Conservation (phyloP, 2,888 invertebrate species). For the Aelia acuminata region DNA sequence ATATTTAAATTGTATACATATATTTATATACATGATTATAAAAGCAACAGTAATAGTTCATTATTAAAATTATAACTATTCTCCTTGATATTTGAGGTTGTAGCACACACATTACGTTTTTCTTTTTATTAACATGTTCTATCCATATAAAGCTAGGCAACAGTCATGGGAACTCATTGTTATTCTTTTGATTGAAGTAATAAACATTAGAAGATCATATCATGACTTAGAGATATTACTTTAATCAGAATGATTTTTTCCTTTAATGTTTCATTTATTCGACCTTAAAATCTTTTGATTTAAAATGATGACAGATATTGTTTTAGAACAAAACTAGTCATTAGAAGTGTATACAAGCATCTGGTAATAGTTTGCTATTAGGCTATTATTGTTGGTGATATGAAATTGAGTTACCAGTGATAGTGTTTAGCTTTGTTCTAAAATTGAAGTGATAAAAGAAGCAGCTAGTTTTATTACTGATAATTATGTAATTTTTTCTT, state of each 20-base stretch:
- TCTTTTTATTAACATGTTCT: neutral
- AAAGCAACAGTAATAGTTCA: neutral
- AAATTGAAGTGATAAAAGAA: slow-evolving; percentile 29
- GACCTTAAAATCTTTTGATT: neutral
- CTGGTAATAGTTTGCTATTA: neutral
- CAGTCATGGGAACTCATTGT: slow-evolving; percentile 5
- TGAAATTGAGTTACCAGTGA: slow-evolving; percentile 21
- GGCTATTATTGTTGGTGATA: neutral
- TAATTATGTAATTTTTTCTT: neutral
- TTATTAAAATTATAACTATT: neutral
- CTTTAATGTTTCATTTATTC: neutral
- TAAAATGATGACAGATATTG: neutral
- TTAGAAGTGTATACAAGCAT: neutral
- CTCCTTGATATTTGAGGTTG: neutral
- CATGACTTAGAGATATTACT: neutral
- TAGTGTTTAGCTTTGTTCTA: slow-evolving; percentile 12
- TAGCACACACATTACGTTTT: neutral
- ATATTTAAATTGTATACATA: neutral
- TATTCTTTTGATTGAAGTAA: neutral
- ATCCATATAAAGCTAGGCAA: neutral
- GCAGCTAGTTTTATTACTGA: neutral
- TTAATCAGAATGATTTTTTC: neutral
- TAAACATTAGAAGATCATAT: neutral
- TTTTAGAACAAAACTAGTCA: neutral
- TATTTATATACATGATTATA: neutral